A percentile compares a stretch with the other conserved stretches of the same genome.
Evolutionary conservation across 2,888 invertebrate species (phyloP).

Genomic region (Synergus umbraculus): DNA sequence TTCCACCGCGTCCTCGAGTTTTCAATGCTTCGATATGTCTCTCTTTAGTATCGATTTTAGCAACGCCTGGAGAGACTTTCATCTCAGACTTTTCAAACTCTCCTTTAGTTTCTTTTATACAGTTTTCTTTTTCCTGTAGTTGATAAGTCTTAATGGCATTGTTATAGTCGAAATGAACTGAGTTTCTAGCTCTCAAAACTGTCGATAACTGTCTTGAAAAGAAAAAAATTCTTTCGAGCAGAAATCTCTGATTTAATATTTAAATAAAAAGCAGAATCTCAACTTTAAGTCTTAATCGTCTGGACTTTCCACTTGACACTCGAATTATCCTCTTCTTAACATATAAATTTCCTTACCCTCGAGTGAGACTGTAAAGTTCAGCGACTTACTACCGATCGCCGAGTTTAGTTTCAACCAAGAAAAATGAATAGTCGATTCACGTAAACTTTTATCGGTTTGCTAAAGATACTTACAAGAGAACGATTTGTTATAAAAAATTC

Average conservation of each 20-base stretch:
- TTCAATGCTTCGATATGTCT: slow-evolving; percentile 5
- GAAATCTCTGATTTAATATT: slow-evolving; percentile 36
- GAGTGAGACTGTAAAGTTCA: slow-evolving; percentile 75
- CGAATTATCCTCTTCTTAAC: slow-evolving; percentile 45
- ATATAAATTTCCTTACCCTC: slow-evolving; percentile 30
- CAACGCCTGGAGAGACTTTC: neutral
- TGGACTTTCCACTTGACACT: slow-evolving; percentile 69
- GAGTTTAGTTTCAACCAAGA: slow-evolving; percentile 15
- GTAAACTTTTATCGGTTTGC: neutral
- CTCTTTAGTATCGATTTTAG: neutral
- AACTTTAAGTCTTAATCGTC: slow-evolving; percentile 45
- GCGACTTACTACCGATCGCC: slow-evolving; percentile 50
- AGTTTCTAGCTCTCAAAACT: slow-evolving; percentile 20
- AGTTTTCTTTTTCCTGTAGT: neutral
- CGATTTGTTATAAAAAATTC: neutral
- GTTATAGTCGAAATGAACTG: neutral
- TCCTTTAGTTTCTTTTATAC: slow-evolving; percentile 9
- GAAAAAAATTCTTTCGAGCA: slow-evolving; percentile 21
- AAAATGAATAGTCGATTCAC: slow-evolving; percentile 29
- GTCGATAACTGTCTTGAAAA: slow-evolving; percentile 16
- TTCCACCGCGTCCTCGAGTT: neutral
- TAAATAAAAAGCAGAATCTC: slow-evolving; percentile 10
- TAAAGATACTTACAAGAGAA: neutral
- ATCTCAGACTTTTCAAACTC: neutral
- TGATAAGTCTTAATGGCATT: neutral